Conservation (phyloP, 1,140 invertebrate species). For the Eubasilissa regina region DNA sequence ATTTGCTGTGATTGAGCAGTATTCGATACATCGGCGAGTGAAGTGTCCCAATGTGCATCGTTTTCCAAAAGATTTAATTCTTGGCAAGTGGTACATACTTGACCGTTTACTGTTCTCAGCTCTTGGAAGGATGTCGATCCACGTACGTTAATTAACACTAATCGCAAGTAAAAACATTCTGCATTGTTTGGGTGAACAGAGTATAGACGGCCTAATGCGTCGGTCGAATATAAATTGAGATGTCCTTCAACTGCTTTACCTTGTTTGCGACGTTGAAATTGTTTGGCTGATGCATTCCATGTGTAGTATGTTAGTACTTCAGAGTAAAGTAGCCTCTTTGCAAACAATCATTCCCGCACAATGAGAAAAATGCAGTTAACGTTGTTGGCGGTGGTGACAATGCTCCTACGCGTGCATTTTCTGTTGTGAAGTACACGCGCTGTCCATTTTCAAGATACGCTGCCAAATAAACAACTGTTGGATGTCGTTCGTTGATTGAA, state of each 20-base stretch:
- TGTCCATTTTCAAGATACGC: conserved; percentile 50
- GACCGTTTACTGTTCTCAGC: not conserved
- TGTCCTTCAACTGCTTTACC: not conserved
- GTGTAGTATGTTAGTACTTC: not conserved
- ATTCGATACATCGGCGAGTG: not conserved
- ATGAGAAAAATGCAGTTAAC: conserved; percentile 62
- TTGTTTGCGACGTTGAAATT: not conserved
- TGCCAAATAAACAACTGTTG: not conserved
- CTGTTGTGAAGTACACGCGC: no score
- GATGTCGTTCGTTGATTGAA: not conserved
- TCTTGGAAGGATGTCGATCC: no score
- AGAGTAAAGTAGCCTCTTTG: not conserved
- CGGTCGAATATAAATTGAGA: not conserved
- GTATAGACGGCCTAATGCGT: not conserved
- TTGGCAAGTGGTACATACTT: not conserved
- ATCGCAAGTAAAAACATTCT: not conserved
- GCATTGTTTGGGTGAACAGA: not conserved
- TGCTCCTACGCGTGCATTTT: no score
- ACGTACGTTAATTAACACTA: no score
- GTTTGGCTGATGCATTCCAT: not conserved
- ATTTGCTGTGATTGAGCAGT: not conserved
- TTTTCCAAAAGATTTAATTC: no score
- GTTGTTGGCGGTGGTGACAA: conserved; percentile 5
- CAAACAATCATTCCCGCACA: conserved; percentile 52
- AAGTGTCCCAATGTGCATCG: not conserved